Evolutionary conservation across 2,797 vertebrate genomes (phyloP).

Genomic region (Enteromius afrohamiltoni): DNA sequence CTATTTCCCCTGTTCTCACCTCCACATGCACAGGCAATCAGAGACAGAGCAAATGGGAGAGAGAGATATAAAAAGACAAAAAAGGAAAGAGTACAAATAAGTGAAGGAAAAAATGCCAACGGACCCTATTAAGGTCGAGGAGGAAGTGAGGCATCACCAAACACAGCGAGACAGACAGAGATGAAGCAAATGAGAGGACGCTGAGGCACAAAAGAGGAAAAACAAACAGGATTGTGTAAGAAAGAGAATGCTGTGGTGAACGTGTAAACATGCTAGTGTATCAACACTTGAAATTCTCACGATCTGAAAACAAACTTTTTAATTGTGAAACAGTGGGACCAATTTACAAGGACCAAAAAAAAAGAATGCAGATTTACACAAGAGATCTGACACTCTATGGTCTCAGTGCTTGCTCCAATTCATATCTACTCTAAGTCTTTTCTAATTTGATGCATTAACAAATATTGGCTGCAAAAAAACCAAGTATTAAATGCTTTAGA

Average conservation of each 20-base stretch:
- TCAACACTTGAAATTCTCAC: conserved; percentile 26
- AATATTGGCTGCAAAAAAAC: conserved; percentile 7
- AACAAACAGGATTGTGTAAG: conserved; percentile 24
- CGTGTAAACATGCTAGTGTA: conserved; percentile 28
- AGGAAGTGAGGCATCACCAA: conserved; percentile 38
- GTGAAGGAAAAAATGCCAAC: conserved; percentile 28
- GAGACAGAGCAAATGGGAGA: conserved; percentile 8
- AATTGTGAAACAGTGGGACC: background rate
- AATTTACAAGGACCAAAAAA: background rate
- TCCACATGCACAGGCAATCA: conserved; percentile 37
- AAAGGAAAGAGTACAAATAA: conserved; percentile 33
- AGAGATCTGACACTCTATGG: background rate
- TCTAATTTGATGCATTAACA: conserved; percentile 9
- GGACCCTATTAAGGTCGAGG: conserved; percentile 38
- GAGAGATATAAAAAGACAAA: background rate
- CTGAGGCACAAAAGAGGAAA: conserved; percentile 8
- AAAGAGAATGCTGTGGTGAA: conserved; percentile 16
- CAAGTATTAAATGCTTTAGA: background rate
- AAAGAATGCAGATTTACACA: background rate
- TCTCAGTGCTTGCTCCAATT: background rate
- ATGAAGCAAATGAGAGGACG: conserved; percentile 33
- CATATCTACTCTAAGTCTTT: conserved; percentile 7
- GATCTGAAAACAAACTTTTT: conserved; percentile 37
- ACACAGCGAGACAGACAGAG: conserved; percentile 14
- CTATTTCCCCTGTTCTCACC: conserved; percentile 57